Evolutionary conservation across 23 tunicate species (phyloP).

Genomic region (Halocynthia aurantium): DNA sequence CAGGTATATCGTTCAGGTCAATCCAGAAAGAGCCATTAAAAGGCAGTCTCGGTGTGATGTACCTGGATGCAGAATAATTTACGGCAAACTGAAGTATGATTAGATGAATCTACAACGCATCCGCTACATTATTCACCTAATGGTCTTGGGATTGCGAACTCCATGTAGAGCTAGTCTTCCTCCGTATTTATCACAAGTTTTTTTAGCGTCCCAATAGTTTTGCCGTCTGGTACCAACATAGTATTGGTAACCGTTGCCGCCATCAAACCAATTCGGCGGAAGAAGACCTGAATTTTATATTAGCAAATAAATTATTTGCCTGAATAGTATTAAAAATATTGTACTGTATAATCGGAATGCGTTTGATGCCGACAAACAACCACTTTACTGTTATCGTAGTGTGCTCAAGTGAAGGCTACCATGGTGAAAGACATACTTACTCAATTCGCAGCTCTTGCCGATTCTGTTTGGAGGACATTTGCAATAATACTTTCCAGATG

Average conservation of each 20-base stretch:
- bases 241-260: conserved; percentile 1
- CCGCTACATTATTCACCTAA: neutral
- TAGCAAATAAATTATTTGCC: too few relatives aligned
- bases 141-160: neutral
- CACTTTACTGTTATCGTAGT: neutral
- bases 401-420: neutral
- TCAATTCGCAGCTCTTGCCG: neutral
- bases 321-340: too few relatives aligned
- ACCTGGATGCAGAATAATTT: too few relatives aligned
- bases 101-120: too few relatives aligned
- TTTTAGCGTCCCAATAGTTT: neutral
- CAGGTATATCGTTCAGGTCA: neutral
- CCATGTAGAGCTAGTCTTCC: conserved; percentile 2
- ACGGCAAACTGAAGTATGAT: too few relatives aligned
- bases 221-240: neutral
- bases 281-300: neutral
- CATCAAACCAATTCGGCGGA: neutral
- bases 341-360: too few relatives aligned
- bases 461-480: neutral
- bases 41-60: too few relatives aligned
- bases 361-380: too few relatives aligned
- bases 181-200: neutral
- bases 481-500: too few relatives aligned
- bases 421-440: neutral
- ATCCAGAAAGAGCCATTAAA: too few relatives aligned